Conservation (phyloP, 2,888 invertebrate genomes). For the Agapostemon virescens region DNA sequence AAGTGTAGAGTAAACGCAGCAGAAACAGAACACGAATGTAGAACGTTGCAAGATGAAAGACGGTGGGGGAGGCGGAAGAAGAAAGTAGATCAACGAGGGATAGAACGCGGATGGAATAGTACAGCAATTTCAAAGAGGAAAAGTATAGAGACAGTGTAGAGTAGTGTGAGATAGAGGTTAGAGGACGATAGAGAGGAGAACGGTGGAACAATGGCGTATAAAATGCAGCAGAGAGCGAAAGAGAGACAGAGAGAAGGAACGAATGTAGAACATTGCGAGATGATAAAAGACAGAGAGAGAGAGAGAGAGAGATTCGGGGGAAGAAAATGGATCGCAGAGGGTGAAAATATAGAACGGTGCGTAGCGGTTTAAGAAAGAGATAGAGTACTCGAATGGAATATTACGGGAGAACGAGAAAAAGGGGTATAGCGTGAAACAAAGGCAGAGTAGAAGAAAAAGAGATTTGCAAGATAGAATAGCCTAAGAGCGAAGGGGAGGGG, state of each 20-base stretch:
- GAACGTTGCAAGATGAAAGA: not conserved
- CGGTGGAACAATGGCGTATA: not conserved
- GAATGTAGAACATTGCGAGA: too few species aligned
- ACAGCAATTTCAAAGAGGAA: not conserved
- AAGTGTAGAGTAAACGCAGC: not conserved
- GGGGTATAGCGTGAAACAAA: not conserved
- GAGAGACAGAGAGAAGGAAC: too few species aligned
- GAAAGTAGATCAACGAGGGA: not conserved
- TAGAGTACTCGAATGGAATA: not conserved
- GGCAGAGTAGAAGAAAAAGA: not conserved
- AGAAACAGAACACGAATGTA: not conserved
- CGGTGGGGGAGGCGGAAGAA: not conserved
- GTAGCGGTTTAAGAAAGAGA: not conserved
- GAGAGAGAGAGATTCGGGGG: not conserved
- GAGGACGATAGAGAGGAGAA: conserved; percentile 33
- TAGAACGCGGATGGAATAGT: conserved; percentile 18
- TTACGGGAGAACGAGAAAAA: not conserved
- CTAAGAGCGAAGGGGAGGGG: not conserved
- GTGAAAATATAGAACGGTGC: too few species aligned
- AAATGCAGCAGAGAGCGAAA: too few species aligned
- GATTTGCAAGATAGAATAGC: not conserved
- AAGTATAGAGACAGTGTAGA: too few species aligned
- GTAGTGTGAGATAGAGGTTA: conserved; percentile 17
- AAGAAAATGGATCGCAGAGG: not conserved
- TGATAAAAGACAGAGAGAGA: not conserved